Evolutionary conservation across 2,888 invertebrate species (phyloP).

Genomic region (Drosophila antonietae): DNA sequence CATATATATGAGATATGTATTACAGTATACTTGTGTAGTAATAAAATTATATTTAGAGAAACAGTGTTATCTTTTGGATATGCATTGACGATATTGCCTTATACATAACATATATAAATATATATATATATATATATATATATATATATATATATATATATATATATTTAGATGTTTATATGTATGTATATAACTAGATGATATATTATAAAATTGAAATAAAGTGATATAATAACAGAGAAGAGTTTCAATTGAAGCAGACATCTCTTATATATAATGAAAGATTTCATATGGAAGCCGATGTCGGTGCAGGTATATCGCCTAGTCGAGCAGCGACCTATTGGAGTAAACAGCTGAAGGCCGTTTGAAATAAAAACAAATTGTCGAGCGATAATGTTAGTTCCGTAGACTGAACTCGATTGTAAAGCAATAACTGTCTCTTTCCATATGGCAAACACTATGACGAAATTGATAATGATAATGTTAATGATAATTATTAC

Average conservation of each 20-base stretch:
- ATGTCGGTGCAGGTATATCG: background rate
- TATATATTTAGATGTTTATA: background rate
- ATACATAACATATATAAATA: conserved; percentile 11
- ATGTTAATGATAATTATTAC: conserved; percentile 2
- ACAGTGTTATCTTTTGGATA: conserved; percentile 47
- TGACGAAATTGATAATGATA: conserved; percentile 6
- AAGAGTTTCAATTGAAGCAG: background rate
- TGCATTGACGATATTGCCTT: conserved; percentile 51
- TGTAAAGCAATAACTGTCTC: conserved; percentile 22
- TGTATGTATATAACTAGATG: conserved; percentile 18
- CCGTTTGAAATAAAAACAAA: background rate
- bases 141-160: background rate
- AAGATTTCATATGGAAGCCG: background rate
- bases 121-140: background rate
- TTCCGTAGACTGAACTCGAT: conserved; percentile 26
- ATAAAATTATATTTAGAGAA: conserved; percentile 30
- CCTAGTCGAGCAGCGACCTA: background rate
- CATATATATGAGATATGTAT: background rate
- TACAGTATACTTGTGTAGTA: conserved; percentile 16
- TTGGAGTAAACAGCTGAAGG: background rate
- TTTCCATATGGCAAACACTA: conserved; percentile 20
- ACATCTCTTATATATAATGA: background rate
- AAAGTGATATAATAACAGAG: conserved; percentile 50
- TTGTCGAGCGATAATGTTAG: conserved; percentile 12
- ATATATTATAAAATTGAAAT: conserved; percentile 53